Percentiles rank a stretch among this genome's conserved stretches.
These are phyloP conservation scores for Melieria crassipennis DNA, from an alignment of 2,888 invertebrate genomes.

Conservation along the genomic window DNA sequence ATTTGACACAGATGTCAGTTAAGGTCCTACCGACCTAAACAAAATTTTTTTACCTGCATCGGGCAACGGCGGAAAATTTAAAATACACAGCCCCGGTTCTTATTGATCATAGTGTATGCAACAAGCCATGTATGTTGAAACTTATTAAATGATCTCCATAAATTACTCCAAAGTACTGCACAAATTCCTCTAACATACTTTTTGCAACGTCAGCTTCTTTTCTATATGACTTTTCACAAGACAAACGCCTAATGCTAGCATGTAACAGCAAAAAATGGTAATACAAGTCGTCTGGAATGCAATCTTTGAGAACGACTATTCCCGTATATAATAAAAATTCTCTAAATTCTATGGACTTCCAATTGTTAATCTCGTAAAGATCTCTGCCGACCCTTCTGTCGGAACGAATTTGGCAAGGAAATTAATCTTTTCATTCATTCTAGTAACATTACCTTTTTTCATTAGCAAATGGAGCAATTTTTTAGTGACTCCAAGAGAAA, in stretches of 20 bases:
- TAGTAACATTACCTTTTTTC: constrained; percentile 16
- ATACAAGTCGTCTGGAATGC: constrained; percentile 13
- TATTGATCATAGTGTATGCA: too few species aligned
- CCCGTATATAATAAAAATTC: constrained; percentile 30
- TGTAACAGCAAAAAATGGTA: constrained; percentile 28
- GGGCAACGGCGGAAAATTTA: too few species aligned
- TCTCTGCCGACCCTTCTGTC: constrained; percentile 15
- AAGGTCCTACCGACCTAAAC: too few species aligned
- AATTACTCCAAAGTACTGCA: constrained; percentile 16
- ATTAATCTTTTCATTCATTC: constrained; percentile 24
- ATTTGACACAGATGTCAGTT: too few species aligned
- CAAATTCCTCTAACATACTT: constrained; percentile 28
- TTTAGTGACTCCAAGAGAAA: constrained; percentile 28
- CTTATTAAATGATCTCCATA: constrained; percentile 17
- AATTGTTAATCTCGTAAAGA: constrained; percentile 13
- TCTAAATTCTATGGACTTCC: constrained; percentile 28
- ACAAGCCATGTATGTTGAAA: constrained; percentile 20
- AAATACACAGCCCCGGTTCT: too few species aligned
- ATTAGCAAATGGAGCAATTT: constrained; percentile 27
- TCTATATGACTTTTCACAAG: constrained; percentile 3
- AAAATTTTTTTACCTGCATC: too few species aligned
- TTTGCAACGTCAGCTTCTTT: constrained; percentile 13
- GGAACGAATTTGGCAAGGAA: constrained; percentile 25
- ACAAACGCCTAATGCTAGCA: constrained; percentile 19
- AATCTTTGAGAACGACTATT: constrained; percentile 24